Evolutionary conservation across 2,888 invertebrate genomes (phyloP).

Genomic region (Globia sparganii): DNA sequence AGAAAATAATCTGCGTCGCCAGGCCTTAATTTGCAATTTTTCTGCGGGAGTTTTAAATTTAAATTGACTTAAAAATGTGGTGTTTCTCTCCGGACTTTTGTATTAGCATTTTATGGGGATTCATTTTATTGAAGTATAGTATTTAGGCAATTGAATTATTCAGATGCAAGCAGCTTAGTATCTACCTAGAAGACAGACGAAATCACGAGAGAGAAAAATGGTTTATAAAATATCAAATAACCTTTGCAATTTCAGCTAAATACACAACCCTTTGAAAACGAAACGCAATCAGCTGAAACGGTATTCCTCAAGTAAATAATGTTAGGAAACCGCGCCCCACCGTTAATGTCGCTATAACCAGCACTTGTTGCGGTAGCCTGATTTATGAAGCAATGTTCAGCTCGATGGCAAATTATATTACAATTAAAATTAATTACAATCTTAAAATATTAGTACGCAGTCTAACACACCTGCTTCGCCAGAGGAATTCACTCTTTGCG

Average conservation of each 20-base stretch:
- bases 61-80: conserved; percentile 58
- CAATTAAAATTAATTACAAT: conserved; percentile 61
- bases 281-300: conserved; percentile 44
- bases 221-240: conserved; percentile 17
- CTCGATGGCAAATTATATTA: conserved; percentile 65
- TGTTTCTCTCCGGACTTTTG: conserved; percentile 18
- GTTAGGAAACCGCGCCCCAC: conserved; percentile 52
- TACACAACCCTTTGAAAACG: conserved; percentile 33
- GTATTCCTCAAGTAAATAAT: conserved; percentile 53
- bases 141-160: conserved; percentile 17
- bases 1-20: conserved; percentile 55
- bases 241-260: conserved; percentile 15
- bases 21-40: conserved; percentile 60
- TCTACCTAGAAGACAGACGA: not conserved
- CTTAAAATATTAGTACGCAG: conserved; percentile 51
- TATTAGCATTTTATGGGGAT: conserved; percentile 41
- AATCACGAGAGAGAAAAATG: not conserved
- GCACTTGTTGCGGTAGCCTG: conserved; percentile 75
- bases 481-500: conserved; percentile 21
- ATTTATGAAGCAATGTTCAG: conserved; percentile 73
- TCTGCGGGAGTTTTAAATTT: conserved; percentile 55
- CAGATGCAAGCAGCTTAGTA: not conserved
- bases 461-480: conserved; percentile 30
- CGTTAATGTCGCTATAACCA: conserved; percentile 72
- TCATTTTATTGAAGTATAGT: conserved; percentile 18